phyloP scores from a whole-genome alignment of 2,113 vertebrate species.

The Ameiurus melas region DNA sequence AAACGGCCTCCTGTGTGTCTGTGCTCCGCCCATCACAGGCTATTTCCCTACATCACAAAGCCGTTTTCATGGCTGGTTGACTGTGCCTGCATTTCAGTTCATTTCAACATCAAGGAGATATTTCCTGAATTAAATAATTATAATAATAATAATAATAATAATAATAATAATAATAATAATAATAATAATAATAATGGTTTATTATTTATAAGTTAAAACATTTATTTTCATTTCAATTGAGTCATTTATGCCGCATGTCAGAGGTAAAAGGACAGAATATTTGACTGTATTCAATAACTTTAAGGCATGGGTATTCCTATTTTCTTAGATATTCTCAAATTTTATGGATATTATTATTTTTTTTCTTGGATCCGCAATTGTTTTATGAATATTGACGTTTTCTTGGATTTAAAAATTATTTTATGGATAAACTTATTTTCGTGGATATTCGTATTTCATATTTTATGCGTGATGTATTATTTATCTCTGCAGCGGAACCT shows the following conservation, averaged over 20 bases:
- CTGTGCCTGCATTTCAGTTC: too few relatives aligned
- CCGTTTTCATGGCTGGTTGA: too few relatives aligned
- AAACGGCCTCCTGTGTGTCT: too few relatives aligned
- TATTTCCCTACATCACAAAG: too few relatives aligned
- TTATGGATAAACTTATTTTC: neutral
- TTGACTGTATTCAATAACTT: neutral
- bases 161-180: too few relatives aligned
- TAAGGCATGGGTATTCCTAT: neutral
- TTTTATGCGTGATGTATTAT: too few relatives aligned
- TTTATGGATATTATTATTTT: neutral
- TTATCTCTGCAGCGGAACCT: slow-evolving; percentile 63
- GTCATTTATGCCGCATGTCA: neutral
- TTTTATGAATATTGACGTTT: neutral
- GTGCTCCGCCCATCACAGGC: too few relatives aligned
- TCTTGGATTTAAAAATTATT: neutral
- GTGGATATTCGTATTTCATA: neutral
- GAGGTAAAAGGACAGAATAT: neutral
- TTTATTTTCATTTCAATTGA: neutral
- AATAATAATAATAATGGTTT: neutral
- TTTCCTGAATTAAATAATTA: neutral
- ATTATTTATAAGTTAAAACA: neutral
- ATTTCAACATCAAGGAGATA: too few relatives aligned
- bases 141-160: too few relatives aligned
- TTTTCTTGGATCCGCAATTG: neutral
- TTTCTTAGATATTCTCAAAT: too few relatives aligned